phyloP scores from a whole-genome alignment of 2,888 invertebrate genomes.

The Trachelus iudaicus region DNA sequence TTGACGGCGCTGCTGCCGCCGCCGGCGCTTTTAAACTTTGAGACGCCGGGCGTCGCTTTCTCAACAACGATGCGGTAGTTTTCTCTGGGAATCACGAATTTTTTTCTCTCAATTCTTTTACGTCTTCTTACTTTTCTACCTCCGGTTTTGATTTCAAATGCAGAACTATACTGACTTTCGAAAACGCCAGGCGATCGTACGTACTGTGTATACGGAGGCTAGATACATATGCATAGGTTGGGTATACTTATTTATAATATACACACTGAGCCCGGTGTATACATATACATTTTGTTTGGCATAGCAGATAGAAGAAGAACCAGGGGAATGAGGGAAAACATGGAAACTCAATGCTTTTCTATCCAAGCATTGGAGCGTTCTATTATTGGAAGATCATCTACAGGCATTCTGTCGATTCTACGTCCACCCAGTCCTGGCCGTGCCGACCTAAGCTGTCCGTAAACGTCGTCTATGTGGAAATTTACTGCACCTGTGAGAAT shows the following conservation, averaged over 20 bases:
- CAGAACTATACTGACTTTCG: neutral
- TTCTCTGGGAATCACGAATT: neutral
- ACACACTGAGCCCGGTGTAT: neutral
- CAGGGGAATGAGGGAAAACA: neutral
- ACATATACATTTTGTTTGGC: neutral
- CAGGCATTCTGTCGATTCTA: neutral
- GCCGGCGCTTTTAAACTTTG: conserved; percentile 4
- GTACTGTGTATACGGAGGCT: neutral
- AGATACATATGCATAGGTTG: neutral
- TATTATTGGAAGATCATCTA: neutral
- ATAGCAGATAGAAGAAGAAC: neutral
- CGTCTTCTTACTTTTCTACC: neutral
- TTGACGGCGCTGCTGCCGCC: conserved; percentile 20
- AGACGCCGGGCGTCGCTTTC: neutral
- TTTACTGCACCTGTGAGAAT: neutral
- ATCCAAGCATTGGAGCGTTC: neutral
- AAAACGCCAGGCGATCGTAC: neutral
- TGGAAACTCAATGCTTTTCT: neutral
- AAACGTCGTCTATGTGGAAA: neutral
- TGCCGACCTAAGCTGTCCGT: neutral
- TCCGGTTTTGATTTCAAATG: neutral
- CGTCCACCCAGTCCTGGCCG: neutral
- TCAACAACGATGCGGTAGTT: neutral
- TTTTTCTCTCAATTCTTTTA: neutral
- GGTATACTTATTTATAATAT: neutral